Percentiles rank a stretch among this genome's conserved stretches.
phyloP scores from a whole-genome alignment of 2,113 vertebrate genomes.

The Sminthopsis crassicaudata region DNA sequence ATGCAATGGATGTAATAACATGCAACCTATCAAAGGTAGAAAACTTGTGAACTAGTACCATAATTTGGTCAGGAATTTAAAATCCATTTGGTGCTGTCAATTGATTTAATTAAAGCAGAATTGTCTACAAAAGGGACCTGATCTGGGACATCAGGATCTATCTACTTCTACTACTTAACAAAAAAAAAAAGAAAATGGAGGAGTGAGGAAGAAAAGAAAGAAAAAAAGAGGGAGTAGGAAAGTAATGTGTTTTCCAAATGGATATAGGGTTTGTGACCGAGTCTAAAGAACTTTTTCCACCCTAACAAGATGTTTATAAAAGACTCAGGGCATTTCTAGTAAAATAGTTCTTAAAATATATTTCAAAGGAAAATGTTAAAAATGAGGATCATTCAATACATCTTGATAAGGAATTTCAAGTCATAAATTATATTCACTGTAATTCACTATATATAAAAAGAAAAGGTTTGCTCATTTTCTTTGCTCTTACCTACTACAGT shows the following conservation, averaged over 20 bases:
- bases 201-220: slow-evolving; percentile 6
- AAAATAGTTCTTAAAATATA: slow-evolving; percentile 37
- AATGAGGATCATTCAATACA: slow-evolving; percentile 6
- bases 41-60: neutral
- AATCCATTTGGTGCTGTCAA: slow-evolving; percentile 32
- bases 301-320: slow-evolving; percentile 24
- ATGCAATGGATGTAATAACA: neutral
- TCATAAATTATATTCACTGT: slow-evolving; percentile 31
- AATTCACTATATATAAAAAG: slow-evolving; percentile 4
- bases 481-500: slow-evolving; percentile 13
- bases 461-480: slow-evolving; percentile 12
- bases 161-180: slow-evolving; percentile 23
- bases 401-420: neutral
- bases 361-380: neutral
- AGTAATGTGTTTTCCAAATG: slow-evolving; percentile 27
- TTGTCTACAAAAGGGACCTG: slow-evolving; percentile 15
- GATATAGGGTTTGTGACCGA: slow-evolving; percentile 52
- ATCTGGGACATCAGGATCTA: slow-evolving; percentile 28
- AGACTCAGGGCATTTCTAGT: slow-evolving; percentile 25
- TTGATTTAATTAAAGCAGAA: slow-evolving; percentile 49
- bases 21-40: neutral
- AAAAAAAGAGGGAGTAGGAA: neutral
- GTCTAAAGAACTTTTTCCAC: slow-evolving; percentile 46
- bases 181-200: slow-evolving; percentile 39
- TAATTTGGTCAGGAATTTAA: slow-evolving; percentile 26